Base-by-base conservation (phyloP, 2,113 vertebrate genomes). In the Tachysurus fulvidraco region DNA sequence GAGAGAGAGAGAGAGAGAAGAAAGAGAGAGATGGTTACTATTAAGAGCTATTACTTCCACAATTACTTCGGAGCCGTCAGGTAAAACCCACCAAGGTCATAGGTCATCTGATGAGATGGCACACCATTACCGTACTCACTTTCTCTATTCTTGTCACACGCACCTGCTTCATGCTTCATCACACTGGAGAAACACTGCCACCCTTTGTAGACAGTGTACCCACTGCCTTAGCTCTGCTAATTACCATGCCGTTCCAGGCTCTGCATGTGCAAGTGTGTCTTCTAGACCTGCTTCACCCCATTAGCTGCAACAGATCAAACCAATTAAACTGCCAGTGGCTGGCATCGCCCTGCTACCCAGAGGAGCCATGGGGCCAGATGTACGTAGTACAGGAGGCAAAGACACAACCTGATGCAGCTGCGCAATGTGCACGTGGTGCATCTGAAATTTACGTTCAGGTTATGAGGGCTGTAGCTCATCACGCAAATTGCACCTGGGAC, bases 271-370 rank as follows among this genome's bases (percentile, higher is more conserved):
- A 25, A 82, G 73, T 54, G 25, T 83, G 86, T 54, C 67, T 76
- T 74, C 81, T 74, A 81, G 74, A 88, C 84, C 81, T 5, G 17
- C 28, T 84, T 74, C 76, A 88, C 62, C 62, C 65, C 67, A 90
- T 88, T 86, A 64, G 23, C 85, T 21, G 50, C 84, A 74, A 86
- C 81, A 88, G 87, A 86, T 86, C 81, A 86, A 85, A 88, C 77
- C 85, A 85, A 90, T 67, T 81, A 81, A 82, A 46, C 57, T 50
- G 21, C 36, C 50, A 28, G 28, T 36, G 80, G 55, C 76, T 79
- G 60, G 41, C 62, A 44, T 77, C 73, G 36, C 78, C 86, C 67
- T 64, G 30, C n/a, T 60, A 81, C 73, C 65, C 84, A 57, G 25
- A 86, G 41, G 52, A 80, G 44, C 62, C 13, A 69, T 55, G 57